Conservation (phyloP, 2,888 invertebrate genomes). For the Chrysodeixis includens region DNA sequence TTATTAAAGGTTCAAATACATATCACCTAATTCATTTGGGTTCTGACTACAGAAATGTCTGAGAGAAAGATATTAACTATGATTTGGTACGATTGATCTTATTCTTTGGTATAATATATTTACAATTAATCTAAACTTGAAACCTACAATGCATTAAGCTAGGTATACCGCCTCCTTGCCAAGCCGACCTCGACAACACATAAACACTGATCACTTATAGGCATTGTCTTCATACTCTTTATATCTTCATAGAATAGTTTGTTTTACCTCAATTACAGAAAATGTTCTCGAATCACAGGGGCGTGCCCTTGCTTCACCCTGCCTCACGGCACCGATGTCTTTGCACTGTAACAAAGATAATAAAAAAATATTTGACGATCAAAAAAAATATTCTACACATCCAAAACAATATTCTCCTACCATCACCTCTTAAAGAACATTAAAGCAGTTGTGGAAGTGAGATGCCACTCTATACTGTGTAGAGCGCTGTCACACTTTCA, state of each 20-base stretch:
- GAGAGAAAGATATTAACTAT: no score
- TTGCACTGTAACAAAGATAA: conserved; percentile 78
- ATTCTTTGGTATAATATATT: conserved; percentile 53
- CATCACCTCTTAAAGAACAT: no score
- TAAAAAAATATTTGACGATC: not conserved
- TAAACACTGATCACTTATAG: conserved; percentile 45
- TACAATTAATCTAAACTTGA: conserved; percentile 33
- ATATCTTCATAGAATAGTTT: conserved; percentile 10
- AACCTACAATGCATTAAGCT: conserved; percentile 20
- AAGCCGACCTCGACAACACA: not conserved
- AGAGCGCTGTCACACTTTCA: no score
- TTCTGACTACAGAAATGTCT: no score
- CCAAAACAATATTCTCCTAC: no score
- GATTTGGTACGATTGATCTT: conserved; percentile 16
- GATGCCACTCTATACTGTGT: no score
- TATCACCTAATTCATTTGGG: no score
- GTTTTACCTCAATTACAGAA: conserved; percentile 62
- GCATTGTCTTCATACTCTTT: conserved; percentile 18
- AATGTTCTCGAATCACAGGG: conserved; percentile 76
- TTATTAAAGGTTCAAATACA: no score
- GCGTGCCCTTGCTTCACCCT: conserved; percentile 67
- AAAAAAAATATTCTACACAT: no score
- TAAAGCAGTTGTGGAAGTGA: no score
- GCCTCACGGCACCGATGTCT: conserved; percentile 85
- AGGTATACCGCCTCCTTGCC: conserved; percentile 16